A percentile compares a stretch with the other conserved stretches of the same genome.
Evolutionary conservation across 2,888 invertebrate species (phyloP).

Genomic region (Portevinia maculata): DNA sequence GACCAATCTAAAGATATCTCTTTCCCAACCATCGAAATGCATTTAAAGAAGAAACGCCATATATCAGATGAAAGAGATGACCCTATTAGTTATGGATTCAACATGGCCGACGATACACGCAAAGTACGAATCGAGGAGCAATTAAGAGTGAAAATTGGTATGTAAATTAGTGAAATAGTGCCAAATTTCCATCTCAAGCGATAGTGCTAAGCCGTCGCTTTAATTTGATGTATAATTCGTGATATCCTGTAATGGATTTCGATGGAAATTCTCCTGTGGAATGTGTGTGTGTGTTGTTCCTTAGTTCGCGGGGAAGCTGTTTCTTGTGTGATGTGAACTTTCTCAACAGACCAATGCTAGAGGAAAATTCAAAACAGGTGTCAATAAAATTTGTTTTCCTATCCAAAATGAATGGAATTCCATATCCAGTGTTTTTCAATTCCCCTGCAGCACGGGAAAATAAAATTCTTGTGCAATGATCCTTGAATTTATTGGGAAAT

Average conservation of each 20-base stretch:
- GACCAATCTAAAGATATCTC: constrained; percentile 52
- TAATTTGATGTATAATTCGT: constrained; percentile 40
- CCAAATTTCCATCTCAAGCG: constrained; percentile 34
- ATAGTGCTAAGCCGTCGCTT: constrained; percentile 19
- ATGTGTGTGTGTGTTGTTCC: constrained; percentile 53
- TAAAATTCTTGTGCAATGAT: constrained; percentile 39
- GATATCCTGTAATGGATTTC: constrained; percentile 17
- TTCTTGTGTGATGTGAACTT: constrained; percentile 65
- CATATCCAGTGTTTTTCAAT: constrained; percentile 33
- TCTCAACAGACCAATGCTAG: constrained; percentile 60
- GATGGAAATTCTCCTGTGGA: constrained; percentile 47
- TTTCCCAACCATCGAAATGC: constrained; percentile 77
- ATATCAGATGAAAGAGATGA: constrained; percentile 78
- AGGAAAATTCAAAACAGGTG: constrained; percentile 68
- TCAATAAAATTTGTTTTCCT: constrained; percentile 68
- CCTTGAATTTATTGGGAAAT: constrained; percentile 11
- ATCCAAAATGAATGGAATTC: constrained; percentile 49
- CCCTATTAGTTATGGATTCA: constrained; percentile 89
- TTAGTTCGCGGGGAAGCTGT: constrained; percentile 35
- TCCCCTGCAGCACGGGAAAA: neutral
- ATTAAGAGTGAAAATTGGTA: constrained; percentile 97
- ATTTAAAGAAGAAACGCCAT: constrained; percentile 81
- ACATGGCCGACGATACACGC: constrained; percentile 95
- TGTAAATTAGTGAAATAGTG: constrained; percentile 82
- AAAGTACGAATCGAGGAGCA: constrained; percentile 96